Base-by-base conservation (phyloP, 1,140 invertebrate species). In the Oppia nitens region DNA sequence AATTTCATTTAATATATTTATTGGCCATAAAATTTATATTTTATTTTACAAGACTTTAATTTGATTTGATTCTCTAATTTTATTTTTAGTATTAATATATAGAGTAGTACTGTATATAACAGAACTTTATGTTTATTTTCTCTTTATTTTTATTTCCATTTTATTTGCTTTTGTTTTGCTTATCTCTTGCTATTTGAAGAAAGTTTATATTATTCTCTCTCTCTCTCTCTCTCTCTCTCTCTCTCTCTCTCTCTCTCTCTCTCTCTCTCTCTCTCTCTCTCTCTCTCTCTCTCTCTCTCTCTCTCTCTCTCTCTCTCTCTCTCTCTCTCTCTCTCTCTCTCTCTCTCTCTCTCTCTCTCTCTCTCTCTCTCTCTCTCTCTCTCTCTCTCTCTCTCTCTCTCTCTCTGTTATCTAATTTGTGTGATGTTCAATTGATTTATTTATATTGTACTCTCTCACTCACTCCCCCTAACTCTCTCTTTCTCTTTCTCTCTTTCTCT, bases 211-310 rank as follows among this genome's bases (percentile, higher is more conserved):
- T 59, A 20, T 25, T 14, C 24, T 17, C 28, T 25, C 11, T n/a
- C 23, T 57, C 47, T 14, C 2, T 27, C 3, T 57, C 55, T 29
- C 47, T 20, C 17, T 20, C 14, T 47, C 51, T 17, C 17, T 47
- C 17, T n/a, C 21, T 47, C 21, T 17, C 17, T 47, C 17, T 47
- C 17, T 47, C 21, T 47, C 25, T n/a, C 25, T 52, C 14, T 14
- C 25, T 52, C 23, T 23, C 14, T 26, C 47, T 55, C 14, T 24
- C 58, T 23, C 20, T 58, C 6, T 65, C 17, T 40, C 40, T 27
- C 12, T 61, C 29, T 47, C 24, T 62, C 12, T 32, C 50, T 48
- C 29, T 29, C 20, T 60, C 51, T 23, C n/a, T n/a, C n/a, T n/a
- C n/a, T n/a, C n/a, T n/a, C n/a, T n/a, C n/a, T n/a, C n/a, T n/a